phyloP scores from a whole-genome alignment of 2,113 vertebrate genomes.

The Ictalurus punctatus region DNA sequence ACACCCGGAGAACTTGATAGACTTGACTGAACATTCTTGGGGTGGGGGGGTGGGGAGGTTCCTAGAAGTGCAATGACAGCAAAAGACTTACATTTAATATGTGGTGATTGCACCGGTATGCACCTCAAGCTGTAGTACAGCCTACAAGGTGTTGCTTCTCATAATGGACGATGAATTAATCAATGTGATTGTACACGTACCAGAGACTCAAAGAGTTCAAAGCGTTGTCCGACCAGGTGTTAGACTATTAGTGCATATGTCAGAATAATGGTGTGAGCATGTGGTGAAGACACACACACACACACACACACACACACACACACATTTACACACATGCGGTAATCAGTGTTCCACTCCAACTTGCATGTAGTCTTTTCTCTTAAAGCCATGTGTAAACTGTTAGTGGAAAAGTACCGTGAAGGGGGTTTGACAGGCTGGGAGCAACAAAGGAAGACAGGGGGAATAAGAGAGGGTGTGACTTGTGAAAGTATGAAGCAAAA shows the following conservation, averaged over 20 bases:
- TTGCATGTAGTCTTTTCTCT: not conserved
- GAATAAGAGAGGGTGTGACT: conserved; percentile 25
- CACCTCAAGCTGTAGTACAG: not conserved
- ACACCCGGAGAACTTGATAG: not conserved
- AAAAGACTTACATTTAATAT: not conserved
- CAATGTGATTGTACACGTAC: not conserved
- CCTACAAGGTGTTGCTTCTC: not conserved
- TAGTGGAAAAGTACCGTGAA: conserved; percentile 54
- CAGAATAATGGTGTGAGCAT: not conserved
- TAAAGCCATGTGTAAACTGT: conserved; percentile 13
- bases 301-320: too few relatives aligned
- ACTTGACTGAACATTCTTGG: not conserved
- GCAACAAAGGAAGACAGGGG: conserved; percentile 10
- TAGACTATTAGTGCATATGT: not conserved
- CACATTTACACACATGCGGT: not conserved
- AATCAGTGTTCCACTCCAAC: not conserved
- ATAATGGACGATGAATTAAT: not conserved
- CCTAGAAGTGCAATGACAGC: not conserved
- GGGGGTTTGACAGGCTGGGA: conserved; percentile 6
- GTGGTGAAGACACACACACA: not conserved
- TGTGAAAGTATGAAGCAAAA: not conserved
- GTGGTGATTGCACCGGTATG: not conserved
- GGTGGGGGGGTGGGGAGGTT: too few relatives aligned
- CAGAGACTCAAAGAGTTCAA: not conserved
- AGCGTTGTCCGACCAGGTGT: not conserved